Evolutionary conservation across 1,140 invertebrate species (phyloP).

Genomic region (Ostrea edulis): DNA sequence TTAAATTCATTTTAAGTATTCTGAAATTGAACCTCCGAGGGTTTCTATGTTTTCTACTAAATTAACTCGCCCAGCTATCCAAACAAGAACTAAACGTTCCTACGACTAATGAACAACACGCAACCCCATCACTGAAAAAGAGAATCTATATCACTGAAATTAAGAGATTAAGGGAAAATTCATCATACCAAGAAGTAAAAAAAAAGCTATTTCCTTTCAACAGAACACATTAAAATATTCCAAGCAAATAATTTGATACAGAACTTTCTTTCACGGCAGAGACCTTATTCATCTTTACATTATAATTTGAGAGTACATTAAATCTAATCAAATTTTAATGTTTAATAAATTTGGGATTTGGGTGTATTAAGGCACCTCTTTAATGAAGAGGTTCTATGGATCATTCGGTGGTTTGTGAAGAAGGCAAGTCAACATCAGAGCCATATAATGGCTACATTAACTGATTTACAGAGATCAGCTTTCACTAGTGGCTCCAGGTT

Average conservation of each 20-base stretch:
- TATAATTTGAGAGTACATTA: conserved; percentile 28
- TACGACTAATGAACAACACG: neutral
- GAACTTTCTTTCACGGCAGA: neutral
- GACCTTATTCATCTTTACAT: conserved; percentile 14
- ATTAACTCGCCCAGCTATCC: neutral
- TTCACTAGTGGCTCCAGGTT: conserved; percentile 28
- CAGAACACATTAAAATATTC: conserved; percentile 24
- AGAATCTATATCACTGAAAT: neutral
- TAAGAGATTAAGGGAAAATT: conserved; percentile 14
- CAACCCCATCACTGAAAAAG: neutral
- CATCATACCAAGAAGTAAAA: neutral
- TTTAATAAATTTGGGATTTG: conserved; percentile 9
- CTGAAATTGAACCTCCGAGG: neutral
- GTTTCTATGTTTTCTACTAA: neutral
- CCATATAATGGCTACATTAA: conserved; percentile 27
- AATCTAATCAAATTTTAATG: conserved; percentile 36
- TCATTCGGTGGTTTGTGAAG: neutral
- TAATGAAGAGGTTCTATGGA: conserved; percentile 19
- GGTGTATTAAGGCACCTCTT: neutral
- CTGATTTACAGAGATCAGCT: neutral
- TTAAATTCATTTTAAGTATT: neutral
- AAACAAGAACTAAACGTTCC: neutral
- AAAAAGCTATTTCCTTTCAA: neutral
- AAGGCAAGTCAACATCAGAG: neutral
- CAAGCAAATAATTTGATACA: conserved; percentile 33